Conservation (phyloP, 2,113 vertebrate species). For the Donacobius atricapilla region DNA sequence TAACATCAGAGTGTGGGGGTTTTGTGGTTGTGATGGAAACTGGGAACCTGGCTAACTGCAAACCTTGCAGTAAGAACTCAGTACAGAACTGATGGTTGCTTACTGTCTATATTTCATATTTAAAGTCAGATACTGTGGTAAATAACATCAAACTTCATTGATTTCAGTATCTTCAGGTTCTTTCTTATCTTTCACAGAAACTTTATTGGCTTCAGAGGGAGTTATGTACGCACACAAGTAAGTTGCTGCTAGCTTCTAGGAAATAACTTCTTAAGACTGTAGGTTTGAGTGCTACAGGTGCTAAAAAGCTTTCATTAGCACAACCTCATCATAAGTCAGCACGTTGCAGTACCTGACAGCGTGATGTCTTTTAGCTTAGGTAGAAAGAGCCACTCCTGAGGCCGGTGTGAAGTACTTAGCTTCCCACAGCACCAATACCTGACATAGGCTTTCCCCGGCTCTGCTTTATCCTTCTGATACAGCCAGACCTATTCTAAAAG, state of each 20-base stretch:
- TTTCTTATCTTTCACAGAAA: not conserved
- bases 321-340: not conserved
- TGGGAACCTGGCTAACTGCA: not conserved
- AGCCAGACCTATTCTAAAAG: not conserved
- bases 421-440: not conserved
- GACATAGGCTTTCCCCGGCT: not conserved
- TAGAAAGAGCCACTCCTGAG: not conserved
- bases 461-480: not conserved
- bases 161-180: not conserved
- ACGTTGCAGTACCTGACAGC: not conserved
- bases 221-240: not conserved
- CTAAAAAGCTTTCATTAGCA: not conserved
- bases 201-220: not conserved
- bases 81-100: not conserved
- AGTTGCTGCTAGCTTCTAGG: not conserved
- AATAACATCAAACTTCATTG: not conserved
- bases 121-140: not conserved
- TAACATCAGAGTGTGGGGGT: not conserved
- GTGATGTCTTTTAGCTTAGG: not conserved
- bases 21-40: not conserved
- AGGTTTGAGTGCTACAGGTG: not conserved
- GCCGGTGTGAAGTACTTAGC: not conserved
- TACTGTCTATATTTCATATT: not conserved
- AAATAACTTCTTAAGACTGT: not conserved
- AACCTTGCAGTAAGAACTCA: not conserved